Conservation (phyloP, 2,797 vertebrate species). For the Leptodactylus fallax region DNA sequence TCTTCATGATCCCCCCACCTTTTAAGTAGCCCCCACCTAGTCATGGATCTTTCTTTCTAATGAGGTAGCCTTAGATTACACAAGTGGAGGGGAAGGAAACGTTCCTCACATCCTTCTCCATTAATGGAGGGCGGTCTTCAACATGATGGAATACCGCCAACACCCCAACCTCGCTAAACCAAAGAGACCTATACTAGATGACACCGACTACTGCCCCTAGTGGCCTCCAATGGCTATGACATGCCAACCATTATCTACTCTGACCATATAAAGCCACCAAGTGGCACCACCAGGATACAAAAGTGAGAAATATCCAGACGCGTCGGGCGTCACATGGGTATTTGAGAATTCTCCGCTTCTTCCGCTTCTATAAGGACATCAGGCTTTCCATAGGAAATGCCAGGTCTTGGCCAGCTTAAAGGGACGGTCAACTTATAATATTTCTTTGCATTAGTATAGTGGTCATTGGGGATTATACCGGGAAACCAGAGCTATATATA, state of each 20-base stretch:
- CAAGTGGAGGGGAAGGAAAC: conserved; percentile 34
- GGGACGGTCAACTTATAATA: background rate
- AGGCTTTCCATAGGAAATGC: conserved; percentile 21
- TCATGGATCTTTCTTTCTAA: background rate
- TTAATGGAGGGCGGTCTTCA: conserved; percentile 5
- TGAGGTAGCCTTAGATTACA: conserved; percentile 22
- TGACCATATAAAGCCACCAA: background rate
- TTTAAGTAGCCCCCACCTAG: conserved; percentile 12
- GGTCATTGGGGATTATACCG: conserved; percentile 5
- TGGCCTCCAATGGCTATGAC: background rate
- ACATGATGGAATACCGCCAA: background rate
- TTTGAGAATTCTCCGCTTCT: background rate
- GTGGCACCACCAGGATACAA: background rate
- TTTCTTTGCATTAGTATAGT: background rate
- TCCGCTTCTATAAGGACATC: conserved; percentile 1
- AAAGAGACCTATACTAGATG: background rate
- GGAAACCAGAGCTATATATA: background rate
- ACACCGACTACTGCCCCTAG: background rate
- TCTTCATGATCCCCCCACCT: background rate
- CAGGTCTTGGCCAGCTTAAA: background rate
- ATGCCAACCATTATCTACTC: background rate
- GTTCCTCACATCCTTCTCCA: conserved; percentile 46
- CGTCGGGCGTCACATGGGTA: background rate
- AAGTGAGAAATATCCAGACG: background rate
- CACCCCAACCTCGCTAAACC: background rate